A percentile compares a stretch with the other conserved stretches of the same genome.
phyloP scores from a whole-genome alignment of 2,888 invertebrate genomes.

The Sarcophaga variegata region DNA sequence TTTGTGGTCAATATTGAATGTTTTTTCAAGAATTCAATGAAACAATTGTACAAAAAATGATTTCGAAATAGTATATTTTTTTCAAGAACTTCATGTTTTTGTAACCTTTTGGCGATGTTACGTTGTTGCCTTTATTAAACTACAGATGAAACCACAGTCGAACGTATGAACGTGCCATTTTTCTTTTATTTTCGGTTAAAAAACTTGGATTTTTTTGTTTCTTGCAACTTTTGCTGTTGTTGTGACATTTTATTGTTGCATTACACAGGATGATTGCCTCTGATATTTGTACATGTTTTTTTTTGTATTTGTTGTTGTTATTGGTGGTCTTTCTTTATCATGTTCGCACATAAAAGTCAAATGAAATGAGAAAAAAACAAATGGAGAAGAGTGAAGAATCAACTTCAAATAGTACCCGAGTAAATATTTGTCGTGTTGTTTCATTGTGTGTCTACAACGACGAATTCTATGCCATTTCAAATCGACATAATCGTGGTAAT shows the following conservation, averaged over 20 bases:
- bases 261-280: background rate
- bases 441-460: background rate
- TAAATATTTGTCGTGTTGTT: background rate
- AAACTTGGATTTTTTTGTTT: background rate
- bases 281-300: background rate
- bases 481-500: background rate
- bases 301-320: slow-evolving; percentile 5
- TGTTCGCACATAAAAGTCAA: background rate
- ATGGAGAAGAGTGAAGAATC: background rate
- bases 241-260: slow-evolving; percentile 20
- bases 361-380: background rate
- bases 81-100: background rate
- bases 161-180: slow-evolving; percentile 52
- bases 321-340: background rate
- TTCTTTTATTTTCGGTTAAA: slow-evolving; percentile 10
- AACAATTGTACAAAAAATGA: background rate
- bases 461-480: background rate
- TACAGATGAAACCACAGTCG: slow-evolving; percentile 11
- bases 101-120: background rate
- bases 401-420: background rate
- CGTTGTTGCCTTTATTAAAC: background rate
- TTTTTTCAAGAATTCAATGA: background rate
- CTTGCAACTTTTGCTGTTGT: slow-evolving; percentile 17
- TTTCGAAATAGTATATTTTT: background rate
- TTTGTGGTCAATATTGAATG: no score